Conservation (phyloP, 1,140 invertebrate genomes). For the Stenopsyche tienmushanensis region DNA sequence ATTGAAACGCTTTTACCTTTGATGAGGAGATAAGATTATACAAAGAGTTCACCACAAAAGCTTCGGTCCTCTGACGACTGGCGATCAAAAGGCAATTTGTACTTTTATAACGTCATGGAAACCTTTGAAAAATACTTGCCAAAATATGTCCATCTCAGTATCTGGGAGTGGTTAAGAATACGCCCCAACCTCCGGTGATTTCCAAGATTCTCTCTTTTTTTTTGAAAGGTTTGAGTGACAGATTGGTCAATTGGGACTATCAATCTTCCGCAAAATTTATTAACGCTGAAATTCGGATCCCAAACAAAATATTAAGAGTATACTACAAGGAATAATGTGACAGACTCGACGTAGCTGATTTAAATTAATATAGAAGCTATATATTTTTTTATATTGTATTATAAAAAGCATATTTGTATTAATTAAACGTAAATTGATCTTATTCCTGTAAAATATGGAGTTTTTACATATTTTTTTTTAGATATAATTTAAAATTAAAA, state of each 20-base stretch:
- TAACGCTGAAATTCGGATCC: background rate
- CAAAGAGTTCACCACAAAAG: no score
- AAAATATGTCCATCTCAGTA: background rate
- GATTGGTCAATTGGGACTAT: conserved; percentile 3
- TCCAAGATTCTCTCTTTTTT: background rate
- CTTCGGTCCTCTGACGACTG: background rate
- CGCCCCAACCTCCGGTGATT: background rate
- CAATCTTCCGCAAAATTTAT: background rate
- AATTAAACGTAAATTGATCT: no score
- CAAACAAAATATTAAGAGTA: no score
- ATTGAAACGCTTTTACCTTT: background rate
- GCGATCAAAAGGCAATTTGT: conserved; percentile 4
- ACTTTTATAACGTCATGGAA: background rate
- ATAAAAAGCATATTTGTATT: no score
- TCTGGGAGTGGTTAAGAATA: background rate
- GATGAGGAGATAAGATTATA: background rate
- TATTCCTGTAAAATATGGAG: no score
- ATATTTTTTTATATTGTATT: no score
- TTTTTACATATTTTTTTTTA: no score
- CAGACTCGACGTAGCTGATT: no score
- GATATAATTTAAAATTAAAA: no score
- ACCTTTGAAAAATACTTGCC: background rate
- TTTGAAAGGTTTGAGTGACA: background rate
- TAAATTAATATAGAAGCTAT: no score
- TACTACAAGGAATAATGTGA: no score